Evolutionary conservation across 2,888 invertebrate species (phyloP).

Genomic region (Cremastinae sp.): DNA sequence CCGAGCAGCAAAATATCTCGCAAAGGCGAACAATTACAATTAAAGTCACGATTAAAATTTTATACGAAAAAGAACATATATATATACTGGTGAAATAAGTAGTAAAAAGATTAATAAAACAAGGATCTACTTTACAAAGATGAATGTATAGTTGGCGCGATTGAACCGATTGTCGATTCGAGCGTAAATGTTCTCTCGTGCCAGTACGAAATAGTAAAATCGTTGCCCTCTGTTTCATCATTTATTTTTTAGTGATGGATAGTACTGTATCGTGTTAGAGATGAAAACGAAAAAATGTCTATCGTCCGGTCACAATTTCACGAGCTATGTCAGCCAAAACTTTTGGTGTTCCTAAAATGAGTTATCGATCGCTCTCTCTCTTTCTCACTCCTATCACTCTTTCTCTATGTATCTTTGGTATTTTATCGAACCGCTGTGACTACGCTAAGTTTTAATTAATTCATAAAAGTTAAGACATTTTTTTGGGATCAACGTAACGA

Average conservation of each 20-base stretch:
- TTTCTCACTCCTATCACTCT: conserved; percentile 37
- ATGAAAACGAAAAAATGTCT: conserved; percentile 46
- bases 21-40: conserved; percentile 22
- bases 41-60: conserved; percentile 44
- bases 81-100: conserved; percentile 22
- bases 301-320: conserved; percentile 55
- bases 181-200: conserved; percentile 29
- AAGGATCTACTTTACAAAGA: conserved; percentile 27
- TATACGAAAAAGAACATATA: conserved; percentile 31
- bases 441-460: conserved; percentile 71
- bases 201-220: conserved; percentile 31
- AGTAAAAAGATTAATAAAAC: no score
- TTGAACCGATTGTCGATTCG: conserved; percentile 40
- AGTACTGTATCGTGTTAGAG: conserved; percentile 47
- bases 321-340: conserved; percentile 58
- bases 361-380: conserved; percentile 61
- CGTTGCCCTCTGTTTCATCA: conserved; percentile 44
- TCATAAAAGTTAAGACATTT: conserved; percentile 68
- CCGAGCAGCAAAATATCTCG: conserved; percentile 41
- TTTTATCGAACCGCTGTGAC: conserved; percentile 72
- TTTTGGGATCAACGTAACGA: conserved; percentile 68
- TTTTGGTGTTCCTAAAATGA: conserved; percentile 69
- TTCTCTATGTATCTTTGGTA: conserved; percentile 52
- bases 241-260: conserved; percentile 36
- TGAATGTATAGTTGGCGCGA: conserved; percentile 38